Evolutionary conservation across 2,113 vertebrate species (phyloP).

Genomic region (sheep (Ovis aries)): DNA sequence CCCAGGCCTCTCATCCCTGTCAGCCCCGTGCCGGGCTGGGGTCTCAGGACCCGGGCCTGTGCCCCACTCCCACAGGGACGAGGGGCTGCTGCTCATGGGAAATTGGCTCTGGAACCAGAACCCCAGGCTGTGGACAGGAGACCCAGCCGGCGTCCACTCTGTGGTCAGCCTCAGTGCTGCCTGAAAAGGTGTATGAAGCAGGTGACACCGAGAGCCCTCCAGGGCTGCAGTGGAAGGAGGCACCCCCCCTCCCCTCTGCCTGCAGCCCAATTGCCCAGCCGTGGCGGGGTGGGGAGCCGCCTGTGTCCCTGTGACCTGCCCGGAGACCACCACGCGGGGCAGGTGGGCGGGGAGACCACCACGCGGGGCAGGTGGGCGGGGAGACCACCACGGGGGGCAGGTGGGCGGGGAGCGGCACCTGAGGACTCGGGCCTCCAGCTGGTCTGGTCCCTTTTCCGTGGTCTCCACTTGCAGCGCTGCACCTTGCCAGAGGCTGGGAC

Average conservation of each 20-base stretch:
- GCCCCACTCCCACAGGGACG: background rate
- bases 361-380: no score
- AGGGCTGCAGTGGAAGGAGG: background rate
- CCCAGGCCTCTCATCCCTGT: background rate
- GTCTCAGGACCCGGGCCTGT: background rate
- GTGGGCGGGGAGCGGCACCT: fast-evolving
- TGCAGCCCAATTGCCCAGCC: no score
- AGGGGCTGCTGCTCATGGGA: fast-evolving
- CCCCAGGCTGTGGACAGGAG: background rate
- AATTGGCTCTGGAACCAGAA: background rate
- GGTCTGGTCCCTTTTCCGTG: background rate
- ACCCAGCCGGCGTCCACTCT: fast-evolving
- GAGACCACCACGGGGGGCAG: background rate
- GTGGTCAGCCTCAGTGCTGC: background rate
- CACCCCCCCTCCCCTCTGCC: background rate
- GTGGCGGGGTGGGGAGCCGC: fast-evolving
- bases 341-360: background rate
- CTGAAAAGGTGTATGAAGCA: background rate
- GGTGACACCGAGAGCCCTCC: fast-evolving
- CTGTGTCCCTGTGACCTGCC: background rate
- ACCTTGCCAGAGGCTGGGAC: background rate
- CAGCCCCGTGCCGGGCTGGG: background rate
- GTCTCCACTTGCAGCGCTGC: fast-evolving
- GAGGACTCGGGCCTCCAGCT: background rate
- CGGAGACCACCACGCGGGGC: background rate